phyloP scores from a whole-genome alignment of 2,113 vertebrate species.

The Spermophilus dauricus region DNA sequence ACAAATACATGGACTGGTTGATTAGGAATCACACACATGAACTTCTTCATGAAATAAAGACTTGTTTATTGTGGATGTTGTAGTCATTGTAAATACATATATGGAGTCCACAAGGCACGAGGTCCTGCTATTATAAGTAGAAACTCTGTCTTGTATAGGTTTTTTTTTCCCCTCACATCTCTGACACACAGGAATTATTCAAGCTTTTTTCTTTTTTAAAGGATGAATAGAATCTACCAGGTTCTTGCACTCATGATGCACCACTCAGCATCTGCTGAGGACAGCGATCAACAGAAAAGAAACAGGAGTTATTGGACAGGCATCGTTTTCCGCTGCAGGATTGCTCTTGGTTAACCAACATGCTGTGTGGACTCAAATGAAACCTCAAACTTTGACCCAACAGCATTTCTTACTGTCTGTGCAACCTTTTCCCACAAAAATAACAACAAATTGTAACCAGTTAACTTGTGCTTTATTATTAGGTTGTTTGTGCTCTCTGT shows the following conservation, averaged over 20 bases:
- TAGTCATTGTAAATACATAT: background rate
- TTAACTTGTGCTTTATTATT: background rate
- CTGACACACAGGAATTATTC: background rate
- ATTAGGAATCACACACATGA: constrained; percentile 3
- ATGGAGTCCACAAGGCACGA: background rate
- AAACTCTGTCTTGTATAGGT: background rate
- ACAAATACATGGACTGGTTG: background rate
- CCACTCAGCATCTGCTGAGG: background rate
- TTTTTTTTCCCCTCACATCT: background rate
- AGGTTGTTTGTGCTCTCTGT: background rate
- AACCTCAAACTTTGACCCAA: background rate
- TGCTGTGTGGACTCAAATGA: background rate
- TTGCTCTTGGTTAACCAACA: constrained; percentile 9
- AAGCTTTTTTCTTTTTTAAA: background rate
- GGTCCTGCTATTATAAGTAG: background rate
- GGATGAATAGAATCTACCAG: background rate
- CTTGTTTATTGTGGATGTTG: background rate
- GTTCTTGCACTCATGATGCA: background rate
- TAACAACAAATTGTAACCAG: background rate
- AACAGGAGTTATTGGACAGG: background rate
- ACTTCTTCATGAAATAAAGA: background rate
- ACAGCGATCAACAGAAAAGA: background rate
- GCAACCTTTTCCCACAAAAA: background rate
- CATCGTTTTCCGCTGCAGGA: background rate
- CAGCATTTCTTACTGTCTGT: background rate